These are phyloP conservation scores for Andrena bicolor DNA, from an alignment of 2,888 invertebrate species.

Conservation along the genomic window DNA sequence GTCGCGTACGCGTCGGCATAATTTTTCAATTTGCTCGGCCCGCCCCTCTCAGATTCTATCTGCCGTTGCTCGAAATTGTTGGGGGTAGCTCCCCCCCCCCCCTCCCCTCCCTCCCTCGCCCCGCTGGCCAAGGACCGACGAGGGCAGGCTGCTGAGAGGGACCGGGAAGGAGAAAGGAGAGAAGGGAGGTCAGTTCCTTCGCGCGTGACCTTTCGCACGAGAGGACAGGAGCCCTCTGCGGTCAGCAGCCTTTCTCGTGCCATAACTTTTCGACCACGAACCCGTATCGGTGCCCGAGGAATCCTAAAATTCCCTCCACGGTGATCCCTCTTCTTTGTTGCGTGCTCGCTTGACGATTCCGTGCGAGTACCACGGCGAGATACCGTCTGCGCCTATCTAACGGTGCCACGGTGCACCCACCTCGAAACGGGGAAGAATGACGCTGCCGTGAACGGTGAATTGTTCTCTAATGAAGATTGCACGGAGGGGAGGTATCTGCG, in stretches of 20 bases:
- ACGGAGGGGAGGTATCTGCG: background rate
- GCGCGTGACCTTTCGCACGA: constrained; percentile 75
- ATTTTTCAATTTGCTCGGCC: constrained; percentile 77
- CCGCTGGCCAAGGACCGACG: constrained; percentile 3
- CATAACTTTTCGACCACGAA: constrained; percentile 71
- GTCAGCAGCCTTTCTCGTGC: constrained; percentile 57
- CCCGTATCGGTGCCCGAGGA: constrained; percentile 63
- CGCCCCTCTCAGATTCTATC: constrained; percentile 72
- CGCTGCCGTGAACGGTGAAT: constrained; percentile 12
- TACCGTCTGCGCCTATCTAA: constrained; percentile 29
- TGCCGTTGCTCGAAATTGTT: constrained; percentile 59
- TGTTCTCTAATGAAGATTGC: constrained; percentile 6
- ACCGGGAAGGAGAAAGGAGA: constrained; percentile 13
- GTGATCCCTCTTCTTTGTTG: constrained; percentile 38
- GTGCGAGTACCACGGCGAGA: constrained; percentile 24
- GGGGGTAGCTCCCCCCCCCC: constrained; percentile 65
- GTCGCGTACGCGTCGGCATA: constrained; percentile 70
- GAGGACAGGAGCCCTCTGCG: constrained; percentile 67
- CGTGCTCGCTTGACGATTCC: constrained; percentile 48
- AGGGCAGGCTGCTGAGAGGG: constrained; percentile 1
- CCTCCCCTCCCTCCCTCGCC: constrained; percentile 10
- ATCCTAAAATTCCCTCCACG: constrained; percentile 65
- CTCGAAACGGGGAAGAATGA: constrained; percentile 2
- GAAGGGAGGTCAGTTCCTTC: constrained; percentile 65
- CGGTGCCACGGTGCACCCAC: constrained; percentile 26